A percentile compares a stretch with the other conserved stretches of the same genome.
Conservation (phyloP, 2,113 vertebrate species). For the Sus scrofa region T2T-Sscrofa CM000820.6:28222501-28223000, state of each 20-base stretch:
- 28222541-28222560: neutral
- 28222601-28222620: neutral
- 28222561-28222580: neutral
- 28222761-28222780: neutral
- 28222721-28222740: neutral
- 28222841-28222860: neutral
- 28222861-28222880: neutral
- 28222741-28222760: neutral
- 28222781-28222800: neutral
- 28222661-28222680: neutral
- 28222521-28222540: neutral
- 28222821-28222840: neutral
- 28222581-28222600: constrained; percentile 9
- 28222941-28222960: neutral
- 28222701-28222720: neutral
- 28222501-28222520: neutral
- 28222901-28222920: constrained; percentile 15
- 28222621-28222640: neutral
- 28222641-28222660: neutral
- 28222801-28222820: neutral
- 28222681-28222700: neutral
- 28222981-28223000: constrained; percentile 14
- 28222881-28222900: neutral
- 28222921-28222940: constrained; percentile 16
- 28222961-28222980: neutral